These are phyloP conservation scores for Nemapogon koenigi DNA, from an alignment of 2,888 invertebrate species.

Conservation along the genomic window DNA sequence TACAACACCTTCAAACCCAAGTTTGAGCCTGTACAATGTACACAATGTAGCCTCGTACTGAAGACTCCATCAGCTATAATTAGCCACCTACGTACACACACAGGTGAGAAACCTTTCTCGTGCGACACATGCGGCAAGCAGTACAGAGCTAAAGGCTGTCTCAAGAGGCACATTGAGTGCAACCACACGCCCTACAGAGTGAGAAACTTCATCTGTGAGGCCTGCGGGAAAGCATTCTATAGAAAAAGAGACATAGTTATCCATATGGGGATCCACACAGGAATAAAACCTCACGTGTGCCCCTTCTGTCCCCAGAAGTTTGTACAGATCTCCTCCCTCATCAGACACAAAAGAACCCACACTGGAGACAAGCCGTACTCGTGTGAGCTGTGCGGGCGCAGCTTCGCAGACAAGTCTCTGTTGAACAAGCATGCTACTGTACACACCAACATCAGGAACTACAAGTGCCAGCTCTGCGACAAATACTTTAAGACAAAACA, in stretches of 20 bases:
- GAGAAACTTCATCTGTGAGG: slow-evolving; percentile 45
- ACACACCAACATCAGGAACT: slow-evolving; percentile 57
- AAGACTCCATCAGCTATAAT: slow-evolving; percentile 39
- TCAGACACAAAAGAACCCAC: slow-evolving; percentile 45
- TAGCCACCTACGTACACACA: slow-evolving; percentile 44
- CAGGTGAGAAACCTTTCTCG: slow-evolving; percentile 44
- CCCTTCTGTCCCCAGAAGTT: slow-evolving; percentile 38
- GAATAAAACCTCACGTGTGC: slow-evolving; percentile 44
- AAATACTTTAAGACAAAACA: slow-evolving; percentile 56
- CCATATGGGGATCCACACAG: slow-evolving; percentile 46
- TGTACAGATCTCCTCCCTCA: slow-evolving; percentile 41
- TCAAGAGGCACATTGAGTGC: slow-evolving; percentile 37
- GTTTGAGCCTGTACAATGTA: slow-evolving; percentile 33
- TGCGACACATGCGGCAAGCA: slow-evolving; percentile 33
- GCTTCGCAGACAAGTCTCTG: slow-evolving; percentile 37
- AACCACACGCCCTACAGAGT: slow-evolving; percentile 30
- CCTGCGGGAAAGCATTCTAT: slow-evolving; percentile 46
- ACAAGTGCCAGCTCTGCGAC: slow-evolving; percentile 58
- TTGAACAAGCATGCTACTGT: slow-evolving; percentile 41
- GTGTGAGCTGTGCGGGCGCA: slow-evolving; percentile 40
- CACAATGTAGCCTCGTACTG: slow-evolving; percentile 35
- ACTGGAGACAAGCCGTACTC: slow-evolving; percentile 49
- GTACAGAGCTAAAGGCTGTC: slow-evolving; percentile 38
- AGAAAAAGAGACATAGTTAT: slow-evolving; percentile 43
- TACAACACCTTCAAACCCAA: background rate